Evolutionary conservation across 2,888 invertebrate species (phyloP), one percentile per base, ranked within the genome.

Genomic region (Eucera pruinosa): DNA sequence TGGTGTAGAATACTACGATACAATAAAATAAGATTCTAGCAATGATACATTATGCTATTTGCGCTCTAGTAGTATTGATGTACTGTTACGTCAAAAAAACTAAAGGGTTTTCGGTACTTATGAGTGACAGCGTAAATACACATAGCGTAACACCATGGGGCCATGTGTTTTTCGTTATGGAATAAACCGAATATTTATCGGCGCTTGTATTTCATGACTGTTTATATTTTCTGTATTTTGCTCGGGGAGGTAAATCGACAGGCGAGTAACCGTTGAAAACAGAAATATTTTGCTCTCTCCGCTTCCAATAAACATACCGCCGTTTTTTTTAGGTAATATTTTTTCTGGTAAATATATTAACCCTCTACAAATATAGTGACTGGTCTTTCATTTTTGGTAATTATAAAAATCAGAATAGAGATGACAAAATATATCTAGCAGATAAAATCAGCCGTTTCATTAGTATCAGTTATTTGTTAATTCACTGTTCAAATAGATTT

Each of bases 151-250:
- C 15, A 9, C 36, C 20, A 36, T 55, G 13, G 30, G n/a, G 2
- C 13, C 11, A 36, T 11, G 11, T 18, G 11, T 11, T 20, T 45
- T 39, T 47, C 30, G 67, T 55, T 57, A 67, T 57, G 27, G 67
- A 55, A 39, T 66, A n/a, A 30, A 13, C n/a, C 33, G 70, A 43
- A 39, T 66, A 41, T 67, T 72, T 72, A 55, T 52, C 39, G 30
- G 25, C 61, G 36, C 7, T 39, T 25, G 23, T 39, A 60, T 48
- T 48, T 48, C 23, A 39, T 30, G 61, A 48, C 39, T 67, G 60
- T 47, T 67, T 47, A 36, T 20, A 7, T 7, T 15, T 58, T 25
- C 11, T 33, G 43, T 6, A 39, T 60, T 67, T 60, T 45, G 9
- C 27, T 48, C 48, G 2, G 11, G 11, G 13, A 4, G 18, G 33